Evolutionary conservation across 2,797 vertebrate species (phyloP), one percentile per base, ranked within the genome.

Genomic region (Acipenser transmontanus): DNA sequence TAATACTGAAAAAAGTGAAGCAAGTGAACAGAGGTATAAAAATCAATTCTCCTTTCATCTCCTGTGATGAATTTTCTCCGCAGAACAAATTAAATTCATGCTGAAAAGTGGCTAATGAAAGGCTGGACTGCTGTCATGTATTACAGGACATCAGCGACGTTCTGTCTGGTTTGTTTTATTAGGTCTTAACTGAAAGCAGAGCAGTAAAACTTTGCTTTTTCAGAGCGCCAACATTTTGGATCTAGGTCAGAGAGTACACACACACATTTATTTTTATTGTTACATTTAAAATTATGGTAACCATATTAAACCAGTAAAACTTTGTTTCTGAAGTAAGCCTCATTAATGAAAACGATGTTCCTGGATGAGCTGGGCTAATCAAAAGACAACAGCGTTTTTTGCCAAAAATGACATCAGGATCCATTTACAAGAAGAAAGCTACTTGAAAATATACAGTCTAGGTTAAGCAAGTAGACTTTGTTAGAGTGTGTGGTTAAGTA

Each of bases 1-100:
- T 81, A 80, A 81, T 80, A 76, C 64, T 70, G 70, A 70, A 49
- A 68, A 67, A 66, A 82, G 52, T 66, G 77, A 81, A 82, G 78
- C 72, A 81, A 80, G 77, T 67, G 66, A 78, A 81, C 79, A 71
- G 68, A 74, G 71, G 4, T 73, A 11, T 70, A 81, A 80, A 88
- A 85, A 87, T 83, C 79, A 78, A 81, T 84, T 86, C 81, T 71
- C 66, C 69, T 79, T 69, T 78, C 71, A 73, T 68, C 67, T 70
- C 70, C 71, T 60, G 56, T 76, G 78, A 85, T 81, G 77, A 78
- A 82, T 80, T 69, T 65, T 76, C 64, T 67, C 66, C 70, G 68
- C 66, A 66, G 69, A 81, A 79, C 73, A 83, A 81, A 85, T 86
- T 85, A 80, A 84, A 85, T 86, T 83, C 77, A 75, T 74, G 78